Conservation (phyloP, 2,888 invertebrate genomes). For the Meteorus cinctellus region DNA sequence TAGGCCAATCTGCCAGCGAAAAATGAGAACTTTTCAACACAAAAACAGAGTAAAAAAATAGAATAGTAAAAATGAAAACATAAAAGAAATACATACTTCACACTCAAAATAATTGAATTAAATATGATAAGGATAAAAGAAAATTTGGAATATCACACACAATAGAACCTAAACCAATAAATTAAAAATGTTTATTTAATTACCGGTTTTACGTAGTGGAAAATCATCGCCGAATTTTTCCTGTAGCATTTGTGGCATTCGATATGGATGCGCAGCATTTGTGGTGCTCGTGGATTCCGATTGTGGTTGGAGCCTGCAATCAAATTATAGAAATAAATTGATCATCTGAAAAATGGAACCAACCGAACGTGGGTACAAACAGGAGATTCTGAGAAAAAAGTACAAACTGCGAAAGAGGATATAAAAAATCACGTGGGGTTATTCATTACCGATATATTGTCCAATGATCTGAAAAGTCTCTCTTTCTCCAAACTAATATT, state of each 20-base stretch:
- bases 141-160: conserved; percentile 23
- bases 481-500: too few species aligned
- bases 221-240: conserved; percentile 85
- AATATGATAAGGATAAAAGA: background rate
- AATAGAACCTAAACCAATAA: conserved; percentile 16
- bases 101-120: background rate
- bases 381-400: background rate
- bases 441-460: too few species aligned
- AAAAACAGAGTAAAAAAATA: background rate
- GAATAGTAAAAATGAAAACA: conserved; percentile 5
- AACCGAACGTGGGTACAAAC: too few species aligned
- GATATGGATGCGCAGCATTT: conserved; percentile 81
- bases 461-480: too few species aligned
- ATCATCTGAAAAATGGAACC: background rate
- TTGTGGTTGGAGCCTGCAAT: conserved; percentile 68
- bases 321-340: conserved; percentile 25
- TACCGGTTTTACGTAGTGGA: conserved; percentile 96
- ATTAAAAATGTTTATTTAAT: conserved; percentile 56
- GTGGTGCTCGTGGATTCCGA: conserved; percentile 67
- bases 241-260: conserved; percentile 79
- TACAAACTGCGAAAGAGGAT: too few species aligned
- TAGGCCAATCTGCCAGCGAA: conserved; percentile 63
- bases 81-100: background rate
- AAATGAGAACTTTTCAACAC: background rate
- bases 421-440: too few species aligned